Conservation (phyloP, 2,888 invertebrate genomes). For the Calameuta pallipes region DNA sequence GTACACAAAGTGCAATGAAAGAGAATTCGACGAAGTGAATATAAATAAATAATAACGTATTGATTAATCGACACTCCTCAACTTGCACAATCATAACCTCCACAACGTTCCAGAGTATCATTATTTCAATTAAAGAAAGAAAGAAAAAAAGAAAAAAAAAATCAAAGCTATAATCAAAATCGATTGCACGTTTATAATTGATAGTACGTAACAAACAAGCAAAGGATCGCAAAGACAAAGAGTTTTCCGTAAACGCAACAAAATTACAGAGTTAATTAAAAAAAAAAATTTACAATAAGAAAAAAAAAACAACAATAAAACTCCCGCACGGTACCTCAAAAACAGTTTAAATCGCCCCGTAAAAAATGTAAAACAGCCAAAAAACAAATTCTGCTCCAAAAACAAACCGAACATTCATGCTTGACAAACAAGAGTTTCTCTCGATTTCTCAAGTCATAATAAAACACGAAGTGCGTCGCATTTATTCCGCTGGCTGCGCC, state of each 20-base stretch:
- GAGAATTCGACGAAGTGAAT: no score
- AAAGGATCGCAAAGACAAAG: background rate
- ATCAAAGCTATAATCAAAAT: background rate
- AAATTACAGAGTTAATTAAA: background rate
- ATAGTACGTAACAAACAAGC: background rate
- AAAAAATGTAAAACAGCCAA: background rate
- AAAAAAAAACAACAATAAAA: no score
- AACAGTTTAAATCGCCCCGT: background rate
- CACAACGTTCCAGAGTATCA: background rate
- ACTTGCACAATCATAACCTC: background rate
- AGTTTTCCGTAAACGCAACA: background rate
- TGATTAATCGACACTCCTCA: no score
- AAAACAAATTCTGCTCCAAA: background rate
- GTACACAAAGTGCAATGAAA: no score
- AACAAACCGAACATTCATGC: background rate
- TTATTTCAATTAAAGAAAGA: background rate
- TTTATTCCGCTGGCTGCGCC: background rate
- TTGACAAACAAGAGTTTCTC: background rate
- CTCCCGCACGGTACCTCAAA: background rate
- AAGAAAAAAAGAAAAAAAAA: background rate
- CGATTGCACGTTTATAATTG: background rate
- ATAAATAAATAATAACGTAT: no score
- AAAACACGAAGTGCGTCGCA: background rate
- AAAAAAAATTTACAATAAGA: no score
- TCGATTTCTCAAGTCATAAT: background rate